Evolutionary conservation across 2,797 vertebrate species (phyloP), one percentile per base, ranked within the genome.

Genomic region (Eospalax fontanierii): DNA sequence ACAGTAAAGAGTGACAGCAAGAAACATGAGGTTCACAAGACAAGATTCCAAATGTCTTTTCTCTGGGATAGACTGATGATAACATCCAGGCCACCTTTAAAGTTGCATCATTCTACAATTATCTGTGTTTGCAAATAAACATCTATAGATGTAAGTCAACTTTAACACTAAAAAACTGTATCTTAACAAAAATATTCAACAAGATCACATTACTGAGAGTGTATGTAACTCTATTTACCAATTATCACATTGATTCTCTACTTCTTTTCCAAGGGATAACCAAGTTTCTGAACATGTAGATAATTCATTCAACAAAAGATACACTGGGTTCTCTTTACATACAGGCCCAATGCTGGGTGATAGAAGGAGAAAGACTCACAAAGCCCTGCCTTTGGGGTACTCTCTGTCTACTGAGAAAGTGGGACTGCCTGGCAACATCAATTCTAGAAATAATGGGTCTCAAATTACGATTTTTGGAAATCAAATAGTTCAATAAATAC

Each of bases 101-200:
- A 91, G 57, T 90, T 61, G 4, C 18, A 7, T 70, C 90, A 91
- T 38, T 76, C 90, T 63, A 73, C 61, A 11, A 91, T 71, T 83
- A 70, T 73, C 24, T 75, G 86, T 50, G 38, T 88, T 61, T 84
- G 8, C 91, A 91, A 93, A 92, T 73, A 90, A 92, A 80, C 83
- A 40, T 89, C 80, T 94, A 73, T 10, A 87, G 74, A 93, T 71
- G 71, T 16, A 4, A 12, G 14, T 87, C 71, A 74, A 61, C 46
- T 94, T 80, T 61, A 95, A 96, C 30, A 65, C 50, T 93, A 43
- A 71, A 87, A 35, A 91, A 88, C 4, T 73, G 5, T 66, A 76
- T 81, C 24, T 84, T 74, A 95, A 86, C 59, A 93, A 95, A 96
- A 88, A 54, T 9, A 95, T 46, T 33, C 85, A 63, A 81, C 59